phyloP scores from a whole-genome alignment of 2,113 vertebrate species.

The Choloepus hoffmanni region DNA sequence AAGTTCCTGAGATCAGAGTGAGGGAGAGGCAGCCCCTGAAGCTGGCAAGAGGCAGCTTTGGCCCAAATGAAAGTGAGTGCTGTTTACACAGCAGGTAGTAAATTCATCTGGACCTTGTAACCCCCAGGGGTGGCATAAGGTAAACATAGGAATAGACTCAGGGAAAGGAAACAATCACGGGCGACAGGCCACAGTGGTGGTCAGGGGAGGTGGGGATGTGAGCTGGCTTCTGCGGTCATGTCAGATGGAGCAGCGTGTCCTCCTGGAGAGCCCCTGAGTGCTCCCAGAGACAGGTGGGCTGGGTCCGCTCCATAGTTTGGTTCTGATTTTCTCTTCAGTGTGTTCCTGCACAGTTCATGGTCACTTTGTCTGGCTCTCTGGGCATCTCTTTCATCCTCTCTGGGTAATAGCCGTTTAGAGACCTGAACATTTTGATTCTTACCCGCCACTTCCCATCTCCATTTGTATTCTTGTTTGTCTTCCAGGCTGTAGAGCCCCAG shows the following conservation, averaged over 20 bases:
- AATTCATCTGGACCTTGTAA: background rate
- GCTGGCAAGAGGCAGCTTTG: constrained; percentile 8
- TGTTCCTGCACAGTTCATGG: background rate
- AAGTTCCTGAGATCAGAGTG: background rate
- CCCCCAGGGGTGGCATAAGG: constrained; percentile 23
- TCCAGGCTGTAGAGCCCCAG: background rate
- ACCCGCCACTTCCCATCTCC: rapidly evolving
- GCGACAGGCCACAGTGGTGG: background rate
- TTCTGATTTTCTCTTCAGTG: background rate
- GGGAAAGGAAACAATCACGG: background rate
- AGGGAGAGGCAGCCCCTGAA: background rate
- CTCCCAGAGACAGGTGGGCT: background rate
- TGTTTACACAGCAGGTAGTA: constrained; percentile 60
- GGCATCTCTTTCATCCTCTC: background rate
- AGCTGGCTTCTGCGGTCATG: rapidly evolving
- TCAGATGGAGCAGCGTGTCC: background rate
- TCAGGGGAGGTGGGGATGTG: background rate
- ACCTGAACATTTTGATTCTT: background rate
- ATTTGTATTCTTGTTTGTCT: background rate
- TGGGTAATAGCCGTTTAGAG: background rate
- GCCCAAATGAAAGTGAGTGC: constrained; percentile 33
- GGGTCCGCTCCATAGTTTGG: rapidly evolving
- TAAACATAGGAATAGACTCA: constrained; percentile 5
- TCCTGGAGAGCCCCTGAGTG: background rate
- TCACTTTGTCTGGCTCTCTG: background rate